Conservation (phyloP, 1,140 invertebrate genomes). For the Lordiphosa stackelbergi region DNA sequence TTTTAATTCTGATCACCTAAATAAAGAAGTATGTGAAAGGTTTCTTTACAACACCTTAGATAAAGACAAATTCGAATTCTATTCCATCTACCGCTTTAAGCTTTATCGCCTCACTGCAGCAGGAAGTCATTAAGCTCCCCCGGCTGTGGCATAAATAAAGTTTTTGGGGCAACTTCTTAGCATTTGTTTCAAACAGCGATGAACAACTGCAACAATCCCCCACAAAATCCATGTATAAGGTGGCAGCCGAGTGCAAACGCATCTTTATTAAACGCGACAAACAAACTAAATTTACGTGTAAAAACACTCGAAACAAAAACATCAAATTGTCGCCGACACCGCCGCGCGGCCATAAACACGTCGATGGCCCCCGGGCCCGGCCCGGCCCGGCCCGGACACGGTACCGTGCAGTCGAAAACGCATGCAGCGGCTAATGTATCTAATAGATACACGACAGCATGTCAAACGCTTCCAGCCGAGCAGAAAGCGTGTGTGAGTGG, state of each 20-base stretch:
- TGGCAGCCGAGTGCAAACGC: constrained; percentile 31
- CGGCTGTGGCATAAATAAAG: constrained; percentile 62
- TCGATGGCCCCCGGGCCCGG: constrained; percentile 1
- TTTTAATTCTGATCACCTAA: too few relatives aligned
- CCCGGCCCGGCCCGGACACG: constrained; percentile 13
- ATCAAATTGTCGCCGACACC: constrained; percentile 43
- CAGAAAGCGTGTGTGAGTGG: constrained; percentile 19
- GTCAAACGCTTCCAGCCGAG: constrained; percentile 51
- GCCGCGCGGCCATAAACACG: constrained; percentile 23
- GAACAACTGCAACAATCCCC: too few relatives aligned
- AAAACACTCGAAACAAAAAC: constrained; percentile 51
- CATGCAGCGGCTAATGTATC: constrained; percentile 70
- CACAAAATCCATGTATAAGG: constrained; percentile 15
- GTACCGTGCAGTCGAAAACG: constrained; percentile 11
- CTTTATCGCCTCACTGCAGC: constrained; percentile 10
- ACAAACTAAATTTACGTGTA: constrained; percentile 64
- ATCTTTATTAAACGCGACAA: constrained; percentile 65
- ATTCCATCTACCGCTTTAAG: too few relatives aligned
- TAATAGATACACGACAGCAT: constrained; percentile 73
- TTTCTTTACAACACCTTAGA: too few relatives aligned
- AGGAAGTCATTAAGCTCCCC: constrained; percentile 70
- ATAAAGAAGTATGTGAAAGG: too few relatives aligned
- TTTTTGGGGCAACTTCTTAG: constrained; percentile 21
- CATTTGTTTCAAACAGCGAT: constrained; percentile 22
- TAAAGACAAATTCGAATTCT: too few relatives aligned